Conservation (phyloP, 2,113 vertebrate genomes). For the Sinocyclocheilus maitianheensis region DNA sequence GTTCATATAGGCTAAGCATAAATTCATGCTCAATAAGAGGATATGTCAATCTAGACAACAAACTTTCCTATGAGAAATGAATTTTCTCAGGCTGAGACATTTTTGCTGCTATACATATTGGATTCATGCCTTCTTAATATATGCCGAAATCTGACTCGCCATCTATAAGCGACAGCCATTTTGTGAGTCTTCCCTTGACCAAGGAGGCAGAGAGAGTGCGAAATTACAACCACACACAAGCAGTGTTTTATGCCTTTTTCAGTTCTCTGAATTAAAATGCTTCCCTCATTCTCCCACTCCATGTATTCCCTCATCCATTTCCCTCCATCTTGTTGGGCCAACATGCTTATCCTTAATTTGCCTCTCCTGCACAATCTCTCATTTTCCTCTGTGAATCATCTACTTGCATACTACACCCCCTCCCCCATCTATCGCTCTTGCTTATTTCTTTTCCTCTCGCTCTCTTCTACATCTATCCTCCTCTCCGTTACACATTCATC, state of each 20-base stretch:
- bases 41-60: neutral
- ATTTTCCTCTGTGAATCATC: constrained; percentile 48
- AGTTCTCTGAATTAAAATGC: constrained; percentile 40
- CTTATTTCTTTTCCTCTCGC: constrained; percentile 2
- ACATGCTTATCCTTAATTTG: constrained; percentile 55
- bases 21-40: constrained; percentile 16
- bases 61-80: neutral
- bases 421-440: constrained; percentile 38
- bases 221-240: constrained; percentile 33
- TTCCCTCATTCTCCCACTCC: constrained; percentile 29
- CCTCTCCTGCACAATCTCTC: constrained; percentile 42
- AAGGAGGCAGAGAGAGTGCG: neutral
- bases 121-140: constrained; percentile 13
- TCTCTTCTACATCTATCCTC: constrained; percentile 10
- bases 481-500: constrained; percentile 43
- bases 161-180: constrained; percentile 24
- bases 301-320: constrained; percentile 40
- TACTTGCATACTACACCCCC: constrained; percentile 37
- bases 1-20: constrained; percentile 1
- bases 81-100: neutral
- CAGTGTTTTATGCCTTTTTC: constrained; percentile 16
- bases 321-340: constrained; percentile 50
- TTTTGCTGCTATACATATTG: neutral
- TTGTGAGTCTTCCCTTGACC: constrained; percentile 7
- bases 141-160: neutral